These are phyloP conservation scores for Galerucella nymphaeae DNA, from an alignment of 2,888 invertebrate species.

Conservation along the genomic window DNA sequence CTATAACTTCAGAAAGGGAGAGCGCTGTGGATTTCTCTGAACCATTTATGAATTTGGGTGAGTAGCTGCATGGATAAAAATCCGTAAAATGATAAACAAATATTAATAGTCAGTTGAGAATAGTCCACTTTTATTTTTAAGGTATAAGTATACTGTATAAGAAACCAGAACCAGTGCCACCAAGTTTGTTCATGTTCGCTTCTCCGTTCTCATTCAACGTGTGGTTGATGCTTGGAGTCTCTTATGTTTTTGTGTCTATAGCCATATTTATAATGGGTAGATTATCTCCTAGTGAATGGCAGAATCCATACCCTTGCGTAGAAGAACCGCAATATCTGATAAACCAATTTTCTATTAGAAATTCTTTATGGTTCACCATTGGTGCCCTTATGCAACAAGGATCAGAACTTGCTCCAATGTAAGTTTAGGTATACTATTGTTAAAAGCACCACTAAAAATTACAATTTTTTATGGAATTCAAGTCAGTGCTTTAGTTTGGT, in stretches of 20 bases:
- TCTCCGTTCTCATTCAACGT: slow-evolving; percentile 85
- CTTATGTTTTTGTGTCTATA: slow-evolving; percentile 83
- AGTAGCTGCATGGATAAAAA: slow-evolving; percentile 31
- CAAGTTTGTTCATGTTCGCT: slow-evolving; percentile 91
- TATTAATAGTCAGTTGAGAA: background rate
- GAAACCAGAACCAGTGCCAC: slow-evolving; percentile 86
- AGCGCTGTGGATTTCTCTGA: slow-evolving; percentile 93
- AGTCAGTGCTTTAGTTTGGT: too few relatives aligned
- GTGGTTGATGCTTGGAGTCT: slow-evolving; percentile 86
- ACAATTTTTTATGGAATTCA: too few relatives aligned
- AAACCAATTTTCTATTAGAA: slow-evolving; percentile 85
- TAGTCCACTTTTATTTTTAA: slow-evolving; percentile 47
- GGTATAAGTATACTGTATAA: slow-evolving; percentile 91
- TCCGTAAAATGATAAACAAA: too few relatives aligned
- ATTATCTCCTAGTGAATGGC: slow-evolving; percentile 88
- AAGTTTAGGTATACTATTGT: slow-evolving; percentile 56
- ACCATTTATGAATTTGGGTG: slow-evolving; percentile 93
- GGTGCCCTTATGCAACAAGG: slow-evolving; percentile 89
- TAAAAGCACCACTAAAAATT: background rate
- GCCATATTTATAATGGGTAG: slow-evolving; percentile 84
- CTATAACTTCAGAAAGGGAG: slow-evolving; percentile 88
- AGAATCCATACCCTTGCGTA: slow-evolving; percentile 87
- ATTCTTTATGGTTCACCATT: slow-evolving; percentile 90
- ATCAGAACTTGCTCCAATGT: slow-evolving; percentile 89
- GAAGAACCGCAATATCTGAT: slow-evolving; percentile 85